Conservation (phyloP, 1,140 invertebrate genomes). For the Manduca sexta region DNA sequence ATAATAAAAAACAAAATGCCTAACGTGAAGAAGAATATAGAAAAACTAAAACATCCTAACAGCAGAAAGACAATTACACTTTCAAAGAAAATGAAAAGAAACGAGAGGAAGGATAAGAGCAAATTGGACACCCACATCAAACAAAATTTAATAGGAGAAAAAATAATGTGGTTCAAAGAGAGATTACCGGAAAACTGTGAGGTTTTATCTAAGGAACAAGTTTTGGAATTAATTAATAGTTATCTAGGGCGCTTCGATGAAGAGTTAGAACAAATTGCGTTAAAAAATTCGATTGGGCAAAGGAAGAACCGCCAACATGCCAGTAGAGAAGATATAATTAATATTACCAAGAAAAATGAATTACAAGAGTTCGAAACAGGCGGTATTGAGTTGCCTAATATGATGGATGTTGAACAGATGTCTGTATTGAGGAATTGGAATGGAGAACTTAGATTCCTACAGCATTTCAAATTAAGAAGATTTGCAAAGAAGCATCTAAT, state of each 20-base stretch:
- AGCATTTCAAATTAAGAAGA: constrained; percentile 79
- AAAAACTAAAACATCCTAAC: constrained; percentile 83
- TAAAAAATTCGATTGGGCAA: constrained; percentile 82
- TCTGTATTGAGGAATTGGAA: constrained; percentile 78
- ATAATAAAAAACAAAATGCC: constrained; percentile 35
- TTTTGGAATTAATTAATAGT: constrained; percentile 74
- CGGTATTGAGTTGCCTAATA: constrained; percentile 82
- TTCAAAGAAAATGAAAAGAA: constrained; percentile 78
- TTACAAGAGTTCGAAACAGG: constrained; percentile 80
- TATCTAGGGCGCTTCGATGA: constrained; percentile 80
- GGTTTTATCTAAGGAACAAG: constrained; percentile 74
- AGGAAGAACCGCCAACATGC: constrained; percentile 83
- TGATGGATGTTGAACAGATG: constrained; percentile 75
- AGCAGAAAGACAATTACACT: constrained; percentile 83
- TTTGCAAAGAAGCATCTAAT: constrained; percentile 72
- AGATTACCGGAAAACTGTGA: constrained; percentile 73
- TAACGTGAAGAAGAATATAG: constrained; percentile 56
- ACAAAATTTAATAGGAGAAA: constrained; percentile 81
- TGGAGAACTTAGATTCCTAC: constrained; percentile 77
- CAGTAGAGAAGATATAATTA: constrained; percentile 82
- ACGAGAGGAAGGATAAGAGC: constrained; percentile 76
- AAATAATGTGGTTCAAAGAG: constrained; percentile 80
- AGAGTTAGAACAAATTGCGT: constrained; percentile 82
- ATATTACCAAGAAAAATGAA: constrained; percentile 81
- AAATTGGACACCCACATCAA: constrained; percentile 79